These are phyloP conservation scores for Apus apus DNA, from an alignment of 2,113 vertebrate species.

Conservation along the genomic window DNA sequence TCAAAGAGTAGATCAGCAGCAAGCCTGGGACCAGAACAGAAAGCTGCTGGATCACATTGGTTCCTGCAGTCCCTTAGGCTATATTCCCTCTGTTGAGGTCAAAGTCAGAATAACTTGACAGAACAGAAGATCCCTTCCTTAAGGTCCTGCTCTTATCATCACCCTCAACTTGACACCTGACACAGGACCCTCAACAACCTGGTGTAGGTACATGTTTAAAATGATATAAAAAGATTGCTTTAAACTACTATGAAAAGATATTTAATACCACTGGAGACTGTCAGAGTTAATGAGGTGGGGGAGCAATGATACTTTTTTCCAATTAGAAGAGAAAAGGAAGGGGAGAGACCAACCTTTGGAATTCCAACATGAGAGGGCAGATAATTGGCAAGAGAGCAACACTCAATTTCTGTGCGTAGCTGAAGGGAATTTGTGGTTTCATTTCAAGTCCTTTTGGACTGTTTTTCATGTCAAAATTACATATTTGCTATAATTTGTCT, in stretches of 20 bases:
- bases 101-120: not conserved
- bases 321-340: not conserved
- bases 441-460: not conserved
- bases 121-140: not conserved
- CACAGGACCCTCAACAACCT: not conserved
- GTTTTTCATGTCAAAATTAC: slow-evolving; percentile 57
- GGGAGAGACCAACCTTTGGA: not conserved
- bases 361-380: not conserved
- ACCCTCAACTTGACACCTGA: not conserved
- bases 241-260: not conserved
- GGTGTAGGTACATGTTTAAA: not conserved
- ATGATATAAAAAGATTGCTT: not conserved
- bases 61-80: not conserved
- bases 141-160: not conserved
- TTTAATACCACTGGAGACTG: not conserved
- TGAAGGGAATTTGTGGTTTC: slow-evolving; percentile 41
- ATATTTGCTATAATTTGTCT: slow-evolving; percentile 47
- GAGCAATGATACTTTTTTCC: not conserved
- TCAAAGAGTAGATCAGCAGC: not conserved
- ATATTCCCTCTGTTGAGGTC: not conserved
- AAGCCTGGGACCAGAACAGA: not conserved
- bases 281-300: not conserved
- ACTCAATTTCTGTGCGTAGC: not conserved
- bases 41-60: not conserved
- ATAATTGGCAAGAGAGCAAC: not conserved